Percentiles rank a stretch among this genome's conserved stretches.
These are phyloP conservation scores for Reinhardtius hippoglossoides DNA, from an alignment of 2,113 vertebrate species.

Conservation along the genomic window DNA sequence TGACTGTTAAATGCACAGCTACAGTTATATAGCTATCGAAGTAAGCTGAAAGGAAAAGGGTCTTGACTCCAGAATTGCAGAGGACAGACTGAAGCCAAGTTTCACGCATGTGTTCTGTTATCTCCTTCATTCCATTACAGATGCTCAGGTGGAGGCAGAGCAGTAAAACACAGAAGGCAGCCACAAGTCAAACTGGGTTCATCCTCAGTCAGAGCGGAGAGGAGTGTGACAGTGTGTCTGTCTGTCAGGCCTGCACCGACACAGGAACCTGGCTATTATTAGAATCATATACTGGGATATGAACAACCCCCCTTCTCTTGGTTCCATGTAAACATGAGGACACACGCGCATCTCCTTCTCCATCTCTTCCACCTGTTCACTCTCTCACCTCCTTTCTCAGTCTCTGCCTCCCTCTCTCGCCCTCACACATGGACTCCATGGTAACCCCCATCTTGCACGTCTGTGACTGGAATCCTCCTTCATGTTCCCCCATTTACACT, in stretches of 20 bases:
- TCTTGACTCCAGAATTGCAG: not conserved
- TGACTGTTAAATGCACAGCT: no score
- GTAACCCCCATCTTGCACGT: slow-evolving; percentile 29
- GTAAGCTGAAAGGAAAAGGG: not conserved
- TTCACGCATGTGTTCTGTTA: not conserved
- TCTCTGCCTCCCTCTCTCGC: not conserved
- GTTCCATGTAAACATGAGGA: not conserved
- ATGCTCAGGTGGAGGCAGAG: not conserved
- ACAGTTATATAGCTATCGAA: no score
- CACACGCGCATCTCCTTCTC: not conserved
- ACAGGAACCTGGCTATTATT: not conserved
- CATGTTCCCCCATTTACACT: slow-evolving; percentile 17
- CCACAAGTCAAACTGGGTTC: no score
- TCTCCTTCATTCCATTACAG: not conserved
- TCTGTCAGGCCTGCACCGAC: not conserved
- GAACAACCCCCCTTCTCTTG: not conserved
- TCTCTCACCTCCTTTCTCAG: not conserved
- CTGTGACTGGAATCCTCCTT: slow-evolving; percentile 36
- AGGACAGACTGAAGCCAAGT: no score
- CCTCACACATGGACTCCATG: slow-evolving; percentile 25
- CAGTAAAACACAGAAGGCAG: not conserved
- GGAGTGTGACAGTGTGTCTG: not conserved
- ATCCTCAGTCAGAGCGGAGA: not conserved
- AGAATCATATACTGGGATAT: not conserved
- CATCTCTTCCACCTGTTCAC: not conserved